These are phyloP conservation scores for Lithophane semibrunnea DNA, from an alignment of 2,888 invertebrate genomes.

Conservation along the genomic window DNA sequence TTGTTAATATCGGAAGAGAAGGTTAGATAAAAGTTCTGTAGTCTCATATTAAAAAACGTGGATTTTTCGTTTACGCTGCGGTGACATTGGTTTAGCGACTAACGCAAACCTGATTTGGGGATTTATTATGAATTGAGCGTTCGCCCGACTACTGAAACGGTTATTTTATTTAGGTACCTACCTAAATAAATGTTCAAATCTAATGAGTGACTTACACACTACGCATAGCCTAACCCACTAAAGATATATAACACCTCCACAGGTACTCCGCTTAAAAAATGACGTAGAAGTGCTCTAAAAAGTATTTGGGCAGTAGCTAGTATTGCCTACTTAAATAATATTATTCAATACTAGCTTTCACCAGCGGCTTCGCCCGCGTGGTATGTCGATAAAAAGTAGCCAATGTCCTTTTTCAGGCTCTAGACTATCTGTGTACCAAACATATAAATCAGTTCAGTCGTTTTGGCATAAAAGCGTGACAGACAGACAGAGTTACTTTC, in stretches of 20 bases:
- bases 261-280: not conserved
- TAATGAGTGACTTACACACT: not conserved
- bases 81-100: conserved; percentile 13
- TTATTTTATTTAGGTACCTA: not conserved
- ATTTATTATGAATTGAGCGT: conserved; percentile 32
- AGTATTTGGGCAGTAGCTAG: not conserved
- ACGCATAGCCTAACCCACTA: not conserved
- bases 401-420: too few relatives aligned
- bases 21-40: conserved; percentile 41
- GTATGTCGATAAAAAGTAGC: too few relatives aligned
- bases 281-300: not conserved
- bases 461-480: too few relatives aligned
- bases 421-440: too few relatives aligned
- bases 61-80: conserved; percentile 31
- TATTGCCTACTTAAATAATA: not conserved
- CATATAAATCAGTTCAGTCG: too few relatives aligned
- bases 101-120: conserved; percentile 33
- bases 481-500: too few relatives aligned
- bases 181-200: not conserved
- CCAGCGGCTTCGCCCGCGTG: too few relatives aligned
- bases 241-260: not conserved
- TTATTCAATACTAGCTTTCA: not conserved
- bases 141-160: not conserved
- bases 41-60: conserved; percentile 55
- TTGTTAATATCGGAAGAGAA: conserved; percentile 55